phyloP scores from a whole-genome alignment of 2,113 vertebrate genomes.

The Dicrurus megarhynchus region DNA sequence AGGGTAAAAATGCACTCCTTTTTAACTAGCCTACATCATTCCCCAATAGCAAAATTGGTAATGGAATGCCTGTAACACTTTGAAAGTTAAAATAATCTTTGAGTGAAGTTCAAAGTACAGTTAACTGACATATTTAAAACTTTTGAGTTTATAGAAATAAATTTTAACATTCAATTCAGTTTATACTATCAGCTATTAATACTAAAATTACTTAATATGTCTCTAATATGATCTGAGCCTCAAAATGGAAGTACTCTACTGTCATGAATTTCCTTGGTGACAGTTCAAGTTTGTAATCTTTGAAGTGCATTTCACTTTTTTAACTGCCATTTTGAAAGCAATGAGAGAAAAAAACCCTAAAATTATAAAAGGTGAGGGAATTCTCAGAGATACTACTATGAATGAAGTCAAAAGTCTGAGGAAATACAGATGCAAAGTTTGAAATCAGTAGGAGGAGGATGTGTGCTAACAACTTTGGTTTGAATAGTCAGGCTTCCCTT shows the following conservation, averaged over 20 bases:
- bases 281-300: background rate
- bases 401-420: background rate
- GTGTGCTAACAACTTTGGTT: background rate
- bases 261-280: background rate
- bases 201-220: background rate
- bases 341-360: background rate
- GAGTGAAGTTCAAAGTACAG: background rate
- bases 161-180: background rate
- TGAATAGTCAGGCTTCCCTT: background rate
- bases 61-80: background rate
- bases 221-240: background rate
- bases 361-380: background rate
- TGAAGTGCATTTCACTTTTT: background rate
- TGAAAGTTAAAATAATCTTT: background rate
- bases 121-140: background rate
- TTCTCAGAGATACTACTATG: background rate
- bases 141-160: background rate
- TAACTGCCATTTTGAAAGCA: background rate
- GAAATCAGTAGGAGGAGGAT: background rate
- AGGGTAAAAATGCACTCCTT: background rate
- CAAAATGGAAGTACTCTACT: background rate
- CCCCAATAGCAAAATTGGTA: background rate
- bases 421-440: background rate
- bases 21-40: background rate
- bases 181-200: background rate